Conservation (phyloP, 2,888 invertebrate genomes). For the Lithophane socia region DNA sequence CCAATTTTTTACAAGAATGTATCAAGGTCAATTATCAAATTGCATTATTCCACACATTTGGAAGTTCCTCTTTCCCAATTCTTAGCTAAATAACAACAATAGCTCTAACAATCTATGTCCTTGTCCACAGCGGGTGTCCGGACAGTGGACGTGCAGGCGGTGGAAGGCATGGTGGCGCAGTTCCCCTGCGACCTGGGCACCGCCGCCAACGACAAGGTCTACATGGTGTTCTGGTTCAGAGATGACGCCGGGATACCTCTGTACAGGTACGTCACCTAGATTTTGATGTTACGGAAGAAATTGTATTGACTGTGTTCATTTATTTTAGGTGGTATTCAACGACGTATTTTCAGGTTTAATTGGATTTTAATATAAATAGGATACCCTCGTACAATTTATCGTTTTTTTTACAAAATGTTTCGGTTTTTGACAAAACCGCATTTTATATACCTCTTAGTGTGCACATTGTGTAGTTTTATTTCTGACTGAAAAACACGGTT, state of each 20-base stretch:
- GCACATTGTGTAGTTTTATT: neutral
- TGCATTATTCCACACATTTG: neutral
- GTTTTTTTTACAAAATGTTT: neutral
- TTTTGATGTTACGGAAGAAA: neutral
- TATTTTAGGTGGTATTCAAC: neutral
- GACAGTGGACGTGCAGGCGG: conserved; percentile 95
- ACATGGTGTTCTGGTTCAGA: conserved; percentile 98
- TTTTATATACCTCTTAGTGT: neutral
- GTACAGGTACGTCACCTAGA: conserved; percentile 93
- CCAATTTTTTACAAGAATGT: neutral
- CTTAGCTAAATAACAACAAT: neutral
- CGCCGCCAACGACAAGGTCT: conserved; percentile 95
- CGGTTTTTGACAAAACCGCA: neutral
- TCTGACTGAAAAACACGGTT: neutral
- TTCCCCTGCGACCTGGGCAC: conserved; percentile 96
- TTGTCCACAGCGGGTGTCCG: conserved; percentile 90
- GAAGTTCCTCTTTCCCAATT: neutral
- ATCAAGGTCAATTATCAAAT: too few species aligned
- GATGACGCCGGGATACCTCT: conserved; percentile 96
- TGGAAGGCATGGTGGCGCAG: conserved; percentile 96
- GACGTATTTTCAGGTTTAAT: neutral
- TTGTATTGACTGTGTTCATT: neutral
- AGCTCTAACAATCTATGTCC: neutral
- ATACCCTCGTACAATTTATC: neutral
- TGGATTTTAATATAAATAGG: too few species aligned